These are phyloP conservation scores for Ceyx margarethae DNA, from an alignment of 2,113 vertebrate species.

Conservation along the genomic window DNA sequence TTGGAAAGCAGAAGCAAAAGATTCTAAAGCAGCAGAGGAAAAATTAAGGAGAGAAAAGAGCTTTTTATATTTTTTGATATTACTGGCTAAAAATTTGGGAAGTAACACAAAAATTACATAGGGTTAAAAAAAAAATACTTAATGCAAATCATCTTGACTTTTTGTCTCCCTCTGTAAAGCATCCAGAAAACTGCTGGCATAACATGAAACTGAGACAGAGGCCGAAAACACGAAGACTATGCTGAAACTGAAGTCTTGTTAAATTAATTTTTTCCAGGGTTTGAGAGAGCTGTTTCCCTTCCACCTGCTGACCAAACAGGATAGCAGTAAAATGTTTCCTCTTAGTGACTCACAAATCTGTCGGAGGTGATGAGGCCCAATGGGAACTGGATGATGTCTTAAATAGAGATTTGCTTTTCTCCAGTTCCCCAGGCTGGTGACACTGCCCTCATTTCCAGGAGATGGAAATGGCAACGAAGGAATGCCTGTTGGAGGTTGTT, in stretches of 20 bases:
- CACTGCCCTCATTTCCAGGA: neutral
- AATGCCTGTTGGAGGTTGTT: neutral
- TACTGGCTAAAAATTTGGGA: neutral
- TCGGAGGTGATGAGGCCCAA: conserved; percentile 44
- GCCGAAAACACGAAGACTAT: neutral
- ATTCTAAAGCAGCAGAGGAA: neutral
- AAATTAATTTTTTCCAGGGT: conserved; percentile 19
- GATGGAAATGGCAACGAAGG: neutral
- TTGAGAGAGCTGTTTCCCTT: conserved; percentile 61
- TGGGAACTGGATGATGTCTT: conserved; percentile 34
- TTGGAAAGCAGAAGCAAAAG: neutral
- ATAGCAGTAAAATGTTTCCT: conserved; percentile 71
- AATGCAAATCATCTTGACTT: neutral
- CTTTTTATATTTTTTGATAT: neutral
- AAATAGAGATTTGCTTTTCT: conserved; percentile 19
- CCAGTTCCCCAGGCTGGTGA: neutral
- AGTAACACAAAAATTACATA: neutral
- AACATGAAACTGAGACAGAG: neutral
- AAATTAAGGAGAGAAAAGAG: neutral
- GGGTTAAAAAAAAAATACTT: neutral
- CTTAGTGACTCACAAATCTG: conserved; percentile 55
- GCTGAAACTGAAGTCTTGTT: neutral
- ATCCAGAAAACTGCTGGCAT: conserved; percentile 1
- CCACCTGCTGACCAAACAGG: conserved; percentile 70
- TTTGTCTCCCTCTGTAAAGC: neutral